These are phyloP conservation scores for Drosophila sp. DNA, from an alignment of 1,140 invertebrate genomes.

Conservation along the genomic window DNA sequence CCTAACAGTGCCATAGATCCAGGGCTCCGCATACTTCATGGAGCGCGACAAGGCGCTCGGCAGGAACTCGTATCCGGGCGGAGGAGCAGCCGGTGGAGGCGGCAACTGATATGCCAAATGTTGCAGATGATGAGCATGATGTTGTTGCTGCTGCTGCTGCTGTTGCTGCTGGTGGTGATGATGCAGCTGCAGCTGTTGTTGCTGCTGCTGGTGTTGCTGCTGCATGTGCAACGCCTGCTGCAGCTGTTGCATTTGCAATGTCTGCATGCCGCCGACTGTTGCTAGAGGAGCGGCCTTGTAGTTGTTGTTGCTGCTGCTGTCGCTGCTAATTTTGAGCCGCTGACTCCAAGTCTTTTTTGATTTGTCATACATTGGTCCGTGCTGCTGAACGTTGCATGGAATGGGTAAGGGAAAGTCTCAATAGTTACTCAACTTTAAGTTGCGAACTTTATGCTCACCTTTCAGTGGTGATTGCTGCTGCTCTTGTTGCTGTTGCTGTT, in stretches of 20 bases:
- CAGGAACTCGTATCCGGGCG: constrained; percentile 71
- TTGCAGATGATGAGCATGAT: constrained; percentile 53
- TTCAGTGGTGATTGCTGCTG: constrained; percentile 48
- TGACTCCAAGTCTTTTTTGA: constrained; percentile 85
- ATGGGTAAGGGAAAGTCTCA: neutral
- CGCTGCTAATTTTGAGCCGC: constrained; percentile 83
- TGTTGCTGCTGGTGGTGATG: constrained; percentile 67
- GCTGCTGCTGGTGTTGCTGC: constrained; percentile 41
- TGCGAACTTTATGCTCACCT: constrained; percentile 40
- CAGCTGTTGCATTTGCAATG: constrained; percentile 70
- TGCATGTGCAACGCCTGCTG: constrained; percentile 61
- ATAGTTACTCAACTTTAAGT: constrained; percentile 7
- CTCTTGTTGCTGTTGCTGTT: constrained; percentile 48
- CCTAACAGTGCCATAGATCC: constrained; percentile 91
- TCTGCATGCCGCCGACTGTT: constrained; percentile 67
- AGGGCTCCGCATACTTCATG: constrained; percentile 93
- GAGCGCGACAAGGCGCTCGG: constrained; percentile 89
- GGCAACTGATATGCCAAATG: constrained; percentile 68
- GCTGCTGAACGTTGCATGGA: constrained; percentile 29
- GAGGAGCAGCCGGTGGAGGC: constrained; percentile 29
- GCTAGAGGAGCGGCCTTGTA: constrained; percentile 58
- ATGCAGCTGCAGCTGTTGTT: constrained; percentile 46
- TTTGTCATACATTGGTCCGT: constrained; percentile 84
- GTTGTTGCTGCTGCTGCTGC: constrained; percentile 44
- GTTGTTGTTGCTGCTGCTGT: constrained; percentile 68